Conservation (phyloP, 2,888 invertebrate genomes). For the Auanema freiburgensis region DNA sequence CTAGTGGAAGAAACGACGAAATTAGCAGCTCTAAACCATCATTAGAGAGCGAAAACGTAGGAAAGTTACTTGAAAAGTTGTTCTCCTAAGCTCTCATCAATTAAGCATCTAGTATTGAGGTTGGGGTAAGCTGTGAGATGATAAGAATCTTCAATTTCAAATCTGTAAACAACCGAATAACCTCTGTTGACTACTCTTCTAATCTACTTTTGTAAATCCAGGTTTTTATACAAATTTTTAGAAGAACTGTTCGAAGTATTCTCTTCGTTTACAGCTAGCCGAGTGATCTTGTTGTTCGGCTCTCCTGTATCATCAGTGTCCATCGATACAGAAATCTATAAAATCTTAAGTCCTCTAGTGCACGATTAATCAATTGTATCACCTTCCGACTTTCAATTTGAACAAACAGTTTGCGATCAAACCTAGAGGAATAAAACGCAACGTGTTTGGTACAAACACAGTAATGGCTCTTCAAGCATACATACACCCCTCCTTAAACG, state of each 20-base stretch:
- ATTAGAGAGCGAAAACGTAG: background rate
- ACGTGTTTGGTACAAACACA: constrained; percentile 49
- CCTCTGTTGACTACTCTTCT: background rate
- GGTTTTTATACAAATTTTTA: background rate
- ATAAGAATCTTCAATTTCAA: constrained; percentile 39
- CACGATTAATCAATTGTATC: background rate
- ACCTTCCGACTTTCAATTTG: constrained; percentile 32
- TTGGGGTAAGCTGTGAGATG: constrained; percentile 36
- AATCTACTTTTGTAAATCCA: constrained; percentile 3
- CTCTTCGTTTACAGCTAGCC: constrained; percentile 67
- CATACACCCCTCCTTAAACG: constrained; percentile 50
- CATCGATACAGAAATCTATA: constrained; percentile 3
- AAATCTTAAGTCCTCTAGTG: background rate
- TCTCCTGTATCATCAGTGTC: constrained; percentile 22
- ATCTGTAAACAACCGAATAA: constrained; percentile 8
- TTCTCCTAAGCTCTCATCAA: constrained; percentile 17
- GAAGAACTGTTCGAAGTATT: constrained; percentile 75
- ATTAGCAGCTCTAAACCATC: constrained; percentile 20
- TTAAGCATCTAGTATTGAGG: constrained; percentile 14
- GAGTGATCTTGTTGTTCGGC: constrained; percentile 48
- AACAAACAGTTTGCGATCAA: constrained; percentile 34
- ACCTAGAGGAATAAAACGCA: constrained; percentile 25
- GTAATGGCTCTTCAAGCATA: constrained; percentile 49
- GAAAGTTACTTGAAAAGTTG: constrained; percentile 12
- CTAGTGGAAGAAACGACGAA: constrained; percentile 22